phyloP scores from a whole-genome alignment of 2,888 invertebrate genomes.

The Noctua janthina region DNA sequence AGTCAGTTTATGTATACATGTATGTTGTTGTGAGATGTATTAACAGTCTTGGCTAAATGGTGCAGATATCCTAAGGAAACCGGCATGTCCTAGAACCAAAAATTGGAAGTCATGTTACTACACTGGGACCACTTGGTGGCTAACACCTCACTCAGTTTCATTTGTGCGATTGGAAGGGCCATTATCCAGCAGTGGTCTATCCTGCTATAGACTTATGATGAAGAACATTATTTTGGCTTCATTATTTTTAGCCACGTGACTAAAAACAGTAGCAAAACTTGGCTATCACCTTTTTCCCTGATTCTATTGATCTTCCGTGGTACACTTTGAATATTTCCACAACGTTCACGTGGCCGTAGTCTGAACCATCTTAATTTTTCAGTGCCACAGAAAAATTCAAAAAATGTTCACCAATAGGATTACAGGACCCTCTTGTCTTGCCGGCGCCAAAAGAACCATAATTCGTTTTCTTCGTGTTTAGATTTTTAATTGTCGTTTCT shows the following conservation, averaged over 20 bases:
- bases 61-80: neutral
- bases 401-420: neutral
- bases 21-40: neutral
- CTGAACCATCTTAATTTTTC: neutral
- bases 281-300: neutral
- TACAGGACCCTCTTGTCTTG: neutral
- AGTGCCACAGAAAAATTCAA: neutral
- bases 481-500: neutral
- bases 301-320: neutral
- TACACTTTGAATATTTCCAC: neutral
- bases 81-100: neutral
- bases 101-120: neutral
- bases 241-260: neutral
- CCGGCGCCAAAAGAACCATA: neutral
- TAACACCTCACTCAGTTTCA: neutral
- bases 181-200: neutral
- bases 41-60: neutral
- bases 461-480: neutral
- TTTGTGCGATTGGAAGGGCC: neutral
- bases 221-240: neutral
- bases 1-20: no score
- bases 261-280: neutral
- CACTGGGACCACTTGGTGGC: neutral
- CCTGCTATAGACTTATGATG: neutral
- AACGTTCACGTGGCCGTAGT: neutral